Percentiles rank a stretch among this genome's conserved stretches.
phyloP scores from a whole-genome alignment of 2,888 invertebrate species.

The Folsomia manolachei region DNA sequence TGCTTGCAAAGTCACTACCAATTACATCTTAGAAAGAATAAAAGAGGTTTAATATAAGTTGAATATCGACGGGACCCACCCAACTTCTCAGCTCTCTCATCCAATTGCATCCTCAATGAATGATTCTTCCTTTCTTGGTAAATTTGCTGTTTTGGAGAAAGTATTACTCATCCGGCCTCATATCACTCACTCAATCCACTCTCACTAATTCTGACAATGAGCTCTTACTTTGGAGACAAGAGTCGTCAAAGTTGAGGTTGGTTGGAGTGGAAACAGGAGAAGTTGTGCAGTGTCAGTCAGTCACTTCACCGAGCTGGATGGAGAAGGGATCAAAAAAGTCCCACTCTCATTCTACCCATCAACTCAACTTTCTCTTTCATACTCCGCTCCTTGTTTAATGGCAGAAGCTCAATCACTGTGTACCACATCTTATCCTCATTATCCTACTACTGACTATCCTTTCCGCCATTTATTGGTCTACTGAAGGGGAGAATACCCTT shows the following conservation, averaged over 20 bases:
- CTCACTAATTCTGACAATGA: conserved; percentile 10
- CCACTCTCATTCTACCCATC: conserved; percentile 16
- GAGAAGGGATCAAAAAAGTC: not conserved
- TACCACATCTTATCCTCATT: not conserved
- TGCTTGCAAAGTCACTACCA: not conserved
- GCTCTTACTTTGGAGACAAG: not conserved
- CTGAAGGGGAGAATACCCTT: too few relatives aligned
- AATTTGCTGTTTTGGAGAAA: not conserved
- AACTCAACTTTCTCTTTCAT: conserved; percentile 7
- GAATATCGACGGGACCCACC: too few relatives aligned
- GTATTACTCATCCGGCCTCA: not conserved
- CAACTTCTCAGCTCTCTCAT: too few relatives aligned
- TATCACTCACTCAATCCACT: conserved; percentile 1
- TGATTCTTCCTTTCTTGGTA: not conserved
- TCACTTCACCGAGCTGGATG: not conserved
- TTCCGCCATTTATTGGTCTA: too few relatives aligned
- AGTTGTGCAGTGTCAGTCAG: not conserved
- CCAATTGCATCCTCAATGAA: too few relatives aligned
- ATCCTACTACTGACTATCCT: too few relatives aligned
- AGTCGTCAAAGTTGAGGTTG: conserved; percentile 4
- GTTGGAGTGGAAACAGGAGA: not conserved
- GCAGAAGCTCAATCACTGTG: not conserved
- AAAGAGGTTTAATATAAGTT: too few relatives aligned
- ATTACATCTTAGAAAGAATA: not conserved
- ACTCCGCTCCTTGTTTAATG: too few relatives aligned